phyloP scores from a whole-genome alignment of 1,140 invertebrate genomes.

The Nebria ingens region DNA sequence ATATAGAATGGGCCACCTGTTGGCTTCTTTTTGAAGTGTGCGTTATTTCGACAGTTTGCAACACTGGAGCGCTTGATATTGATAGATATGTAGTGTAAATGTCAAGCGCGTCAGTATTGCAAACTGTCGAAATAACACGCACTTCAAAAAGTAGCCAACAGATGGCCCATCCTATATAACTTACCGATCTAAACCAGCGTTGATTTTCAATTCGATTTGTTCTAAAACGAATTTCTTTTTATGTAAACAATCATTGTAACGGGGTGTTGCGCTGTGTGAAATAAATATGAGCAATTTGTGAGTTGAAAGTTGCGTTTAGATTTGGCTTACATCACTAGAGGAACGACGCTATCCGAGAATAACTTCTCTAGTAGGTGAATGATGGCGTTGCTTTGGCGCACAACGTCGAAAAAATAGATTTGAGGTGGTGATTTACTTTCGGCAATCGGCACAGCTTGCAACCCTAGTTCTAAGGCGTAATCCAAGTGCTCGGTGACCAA shows the following conservation, averaged over 20 bases:
- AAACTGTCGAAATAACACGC: too few species aligned
- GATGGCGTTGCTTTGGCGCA: conserved; percentile 90
- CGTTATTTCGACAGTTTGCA: too few species aligned
- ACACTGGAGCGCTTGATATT: too few species aligned
- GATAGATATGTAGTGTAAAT: too few species aligned
- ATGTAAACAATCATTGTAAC: conserved; percentile 76
- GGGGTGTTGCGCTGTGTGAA: conserved; percentile 73
- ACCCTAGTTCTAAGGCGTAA: conserved; percentile 88
- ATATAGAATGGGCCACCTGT: too few species aligned
- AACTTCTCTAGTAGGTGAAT: conserved; percentile 93
- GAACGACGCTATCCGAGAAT: conserved; percentile 81
- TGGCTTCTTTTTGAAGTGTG: too few species aligned
- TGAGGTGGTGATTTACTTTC: conserved; percentile 70
- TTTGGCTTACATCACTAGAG: conserved; percentile 76
- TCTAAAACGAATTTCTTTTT: conserved; percentile 80
- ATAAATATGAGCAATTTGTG: conserved; percentile 18
- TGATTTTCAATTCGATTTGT: conserved; percentile 85
- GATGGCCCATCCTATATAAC: conserved; percentile 7
- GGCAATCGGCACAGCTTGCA: conserved; percentile 83
- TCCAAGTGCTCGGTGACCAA: conserved; percentile 89
- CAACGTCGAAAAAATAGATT: conserved; percentile 90
- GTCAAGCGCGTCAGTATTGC: too few species aligned
- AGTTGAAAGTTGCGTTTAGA: conserved; percentile 17
- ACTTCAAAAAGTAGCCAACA: too few species aligned
- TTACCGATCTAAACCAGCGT: conserved; percentile 72